Evolutionary conservation across 2,113 vertebrate genomes (phyloP), one percentile per base, ranked within the genome.

Genomic region (Channa argus): DNA sequence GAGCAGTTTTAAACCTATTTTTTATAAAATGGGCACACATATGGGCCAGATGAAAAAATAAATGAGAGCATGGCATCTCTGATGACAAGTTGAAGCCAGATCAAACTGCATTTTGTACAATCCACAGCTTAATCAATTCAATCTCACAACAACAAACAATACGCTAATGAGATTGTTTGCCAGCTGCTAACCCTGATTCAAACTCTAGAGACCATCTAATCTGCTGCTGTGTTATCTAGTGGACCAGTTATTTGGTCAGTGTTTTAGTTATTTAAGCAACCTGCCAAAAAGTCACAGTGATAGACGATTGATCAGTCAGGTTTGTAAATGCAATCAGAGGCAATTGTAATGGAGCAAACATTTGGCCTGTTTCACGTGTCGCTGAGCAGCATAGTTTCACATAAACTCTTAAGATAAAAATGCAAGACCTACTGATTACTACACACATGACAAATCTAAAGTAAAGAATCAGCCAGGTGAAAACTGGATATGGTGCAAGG

Each of bases 81-180:
- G 37, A 53, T 15, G 74, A 71, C 61, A 43, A 44, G 59, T 15
- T 79, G 71, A 85, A 89, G 62, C 68, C 44, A 87, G 71, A 88
- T 85, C 79, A 91, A 90, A 88, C 86, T 84, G 81, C 80, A 91
- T 90, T 82, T 87, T 73, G 33, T 63, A 84, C 34, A 6, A 78
- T 73, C 61, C 39, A 51, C 74, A 66, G 46, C 79, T 76, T 83
- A 63, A 79, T 85, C 74, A 84, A 84, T 83, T 73, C 83, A 34
- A 73, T 81, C 55, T 78, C 51, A 77, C 71, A 81, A 38, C 63
- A 83, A 51, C 74, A 85, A 83, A 86, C 68, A 85, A 63, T 79
- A 79, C 85, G 87, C 66, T 86, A 90, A 91, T 90, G 72, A 84
- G 79, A 76, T 41, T 77, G 51, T 41, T 64, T 43, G 60, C 82